Percentiles rank a stretch among this genome's conserved stretches.
Evolutionary conservation across 53 echinoderm and acorn worm species (phyloP).

Genomic region (Paelopatides confundens): DNA sequence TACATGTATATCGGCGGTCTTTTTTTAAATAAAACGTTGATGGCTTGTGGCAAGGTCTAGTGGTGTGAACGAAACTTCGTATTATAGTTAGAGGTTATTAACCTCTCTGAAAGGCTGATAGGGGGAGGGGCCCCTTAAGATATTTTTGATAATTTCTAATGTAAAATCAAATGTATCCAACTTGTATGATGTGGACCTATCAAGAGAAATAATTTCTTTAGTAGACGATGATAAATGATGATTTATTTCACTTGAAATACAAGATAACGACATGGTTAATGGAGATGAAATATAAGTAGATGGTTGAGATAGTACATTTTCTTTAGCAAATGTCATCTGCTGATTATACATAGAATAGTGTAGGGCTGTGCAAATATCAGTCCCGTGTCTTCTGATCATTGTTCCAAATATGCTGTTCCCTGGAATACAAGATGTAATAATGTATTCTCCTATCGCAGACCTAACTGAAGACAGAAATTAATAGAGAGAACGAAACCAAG

Average conservation of each 20-base stretch:
- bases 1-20: too few relatives aligned
- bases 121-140: too few relatives aligned
- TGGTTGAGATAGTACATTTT: too few relatives aligned
- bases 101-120: too few relatives aligned
- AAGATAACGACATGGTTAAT: not conserved
- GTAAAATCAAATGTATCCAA: conserved; percentile 17
- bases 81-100: too few relatives aligned
- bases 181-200: not conserved
- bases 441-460: conserved; percentile 5
- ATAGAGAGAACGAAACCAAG: not conserved
- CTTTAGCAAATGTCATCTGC: too few relatives aligned
- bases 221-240: not conserved
- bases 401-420: conserved; percentile 11
- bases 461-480: not conserved
- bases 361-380: not conserved
- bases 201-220: conserved; percentile 10
- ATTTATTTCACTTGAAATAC: conserved; percentile 20
- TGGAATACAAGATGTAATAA: conserved; percentile 8
- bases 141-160: conserved; percentile 9
- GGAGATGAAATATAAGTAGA: not conserved
- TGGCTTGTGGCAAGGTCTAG: too few relatives aligned
- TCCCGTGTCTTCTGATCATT: conserved; percentile 23
- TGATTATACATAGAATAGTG: not conserved
- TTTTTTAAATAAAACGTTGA: too few relatives aligned
- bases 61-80: too few relatives aligned